Evolutionary conservation across 2,888 invertebrate species (phyloP).

Genomic region (Pandemis corylana): DNA sequence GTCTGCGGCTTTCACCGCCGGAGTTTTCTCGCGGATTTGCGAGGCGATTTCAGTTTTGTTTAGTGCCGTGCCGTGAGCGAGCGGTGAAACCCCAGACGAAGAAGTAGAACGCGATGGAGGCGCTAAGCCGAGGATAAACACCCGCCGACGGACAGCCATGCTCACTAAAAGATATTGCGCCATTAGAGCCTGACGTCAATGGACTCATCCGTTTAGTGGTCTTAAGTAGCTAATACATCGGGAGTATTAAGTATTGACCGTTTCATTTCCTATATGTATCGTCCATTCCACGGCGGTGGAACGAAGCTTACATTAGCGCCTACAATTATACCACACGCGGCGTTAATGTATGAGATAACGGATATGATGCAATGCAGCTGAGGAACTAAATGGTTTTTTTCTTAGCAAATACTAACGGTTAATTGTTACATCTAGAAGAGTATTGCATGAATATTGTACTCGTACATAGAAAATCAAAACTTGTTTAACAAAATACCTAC

Average conservation of each 20-base stretch:
- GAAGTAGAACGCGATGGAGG: slow-evolving; percentile 54
- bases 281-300: slow-evolving; percentile 15
- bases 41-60: slow-evolving; percentile 74
- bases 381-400: slow-evolving; percentile 28
- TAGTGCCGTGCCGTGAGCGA: slow-evolving; percentile 60
- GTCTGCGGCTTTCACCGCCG: slow-evolving; percentile 72
- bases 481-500: too few relatives aligned
- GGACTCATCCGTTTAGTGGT: slow-evolving; percentile 30
- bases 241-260: slow-evolving; percentile 28
- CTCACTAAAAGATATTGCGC: slow-evolving; percentile 25
- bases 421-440: background rate
- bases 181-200: slow-evolving; percentile 26
- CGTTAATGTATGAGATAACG: slow-evolving; percentile 40
- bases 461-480: too few relatives aligned
- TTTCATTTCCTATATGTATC: slow-evolving; percentile 25
- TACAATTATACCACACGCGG: slow-evolving; percentile 29
- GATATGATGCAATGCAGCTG: slow-evolving; percentile 39
- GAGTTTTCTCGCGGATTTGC: slow-evolving; percentile 72
- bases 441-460: background rate
- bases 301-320: slow-evolving; percentile 34
- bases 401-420: slow-evolving; percentile 25
- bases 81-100: slow-evolving; percentile 59
- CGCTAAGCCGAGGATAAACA: slow-evolving; percentile 38
- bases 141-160: slow-evolving; percentile 24
- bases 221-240: slow-evolving; percentile 32